Base-by-base conservation (phyloP, 2,113 vertebrate species). In the Hemicordylus capensis region DNA sequence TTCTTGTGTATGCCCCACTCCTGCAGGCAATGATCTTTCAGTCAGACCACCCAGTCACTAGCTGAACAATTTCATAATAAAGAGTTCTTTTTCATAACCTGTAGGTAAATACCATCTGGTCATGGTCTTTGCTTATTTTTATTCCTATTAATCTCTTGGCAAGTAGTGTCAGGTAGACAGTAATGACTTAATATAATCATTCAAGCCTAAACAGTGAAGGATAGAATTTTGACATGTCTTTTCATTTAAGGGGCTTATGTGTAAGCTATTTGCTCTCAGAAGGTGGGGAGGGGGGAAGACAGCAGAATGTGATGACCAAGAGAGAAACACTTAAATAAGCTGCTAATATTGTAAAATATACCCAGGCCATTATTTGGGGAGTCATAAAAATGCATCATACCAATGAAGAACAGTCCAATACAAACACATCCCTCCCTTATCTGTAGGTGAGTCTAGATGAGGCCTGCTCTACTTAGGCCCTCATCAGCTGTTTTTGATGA, bases 131-230 rank as follows among this genome's bases (percentile, higher is more conserved):
- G n/a, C 74, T 91, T 63, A 75, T 54, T 66, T 37, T 87, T 66
- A 87, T 89, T 56, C 89, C 89, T 94, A 91, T 94, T 92, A 90
- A 92, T 84, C 83, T 84, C 61, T 76, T 67, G 83, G 8, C 31
- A 90, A 31, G 4, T 59, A 64, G 63, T 48, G 6, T 88, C 83
- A 87, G 19, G 39, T 78, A 90, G 67, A 81, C 31, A 51, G 24
- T 87, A 89, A 91, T 83, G 75, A 86, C 64, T 91, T 90, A 26
- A 28, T 70, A 82, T 39, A 1, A 34, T 74, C 42, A 66, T 90
- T 94, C 74, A 93, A 80, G 10, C 37, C 76, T 81, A 83, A 91
- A 85, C n/a, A 90, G 28, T 20, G n/a, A 88, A 88, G 28, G 4
- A 3, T 90, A 76, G n/a, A 76, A 76, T 87, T 93, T 93, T 91